These are phyloP conservation scores for Drosophila paramelanica DNA, from an alignment of 2,888 invertebrate species.

Conservation along the genomic window DNA sequence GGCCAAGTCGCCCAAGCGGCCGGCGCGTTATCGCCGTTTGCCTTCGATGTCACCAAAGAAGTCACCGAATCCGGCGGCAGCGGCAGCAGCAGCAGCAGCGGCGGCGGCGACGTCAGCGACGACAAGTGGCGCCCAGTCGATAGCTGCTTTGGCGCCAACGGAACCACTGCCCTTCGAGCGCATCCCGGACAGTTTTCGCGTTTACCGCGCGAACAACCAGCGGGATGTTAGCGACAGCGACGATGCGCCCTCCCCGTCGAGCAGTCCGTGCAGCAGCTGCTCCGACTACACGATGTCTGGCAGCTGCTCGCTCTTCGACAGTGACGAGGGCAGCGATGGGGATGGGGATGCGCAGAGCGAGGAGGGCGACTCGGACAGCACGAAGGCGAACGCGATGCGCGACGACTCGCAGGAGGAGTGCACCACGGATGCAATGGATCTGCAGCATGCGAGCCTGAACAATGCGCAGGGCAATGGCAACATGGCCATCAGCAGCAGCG, in stretches of 20 bases:
- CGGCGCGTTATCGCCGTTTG: conserved; percentile 81
- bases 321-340: conserved; percentile 84
- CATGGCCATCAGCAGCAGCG: conserved; percentile 77
- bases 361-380: conserved; percentile 70
- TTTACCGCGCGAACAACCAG: conserved; percentile 85
- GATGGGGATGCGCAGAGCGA: conserved; percentile 83
- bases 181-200: conserved; percentile 86
- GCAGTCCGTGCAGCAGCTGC: conserved; percentile 85
- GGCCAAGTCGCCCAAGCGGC: conserved; percentile 83
- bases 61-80: conserved; percentile 73
- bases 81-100: conserved; percentile 30
- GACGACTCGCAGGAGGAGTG: conserved; percentile 61
- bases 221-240: conserved; percentile 84
- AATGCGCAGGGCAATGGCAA: conserved; percentile 67
- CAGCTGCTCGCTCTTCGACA: conserved; percentile 84
- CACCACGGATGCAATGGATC: conserved; percentile 72
- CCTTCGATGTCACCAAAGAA: conserved; percentile 84
- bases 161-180: conserved; percentile 75
- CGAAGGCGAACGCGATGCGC: conserved; percentile 42
- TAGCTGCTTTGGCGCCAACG: conserved; percentile 26
- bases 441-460: conserved; percentile 59
- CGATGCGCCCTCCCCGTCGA: conserved; percentile 83
- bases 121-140: conserved; percentile 5
- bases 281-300: conserved; percentile 84
- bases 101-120: conserved; percentile 13